Conservation (phyloP, 2,113 vertebrate species). For the Saccopteryx bilineata region DNA sequence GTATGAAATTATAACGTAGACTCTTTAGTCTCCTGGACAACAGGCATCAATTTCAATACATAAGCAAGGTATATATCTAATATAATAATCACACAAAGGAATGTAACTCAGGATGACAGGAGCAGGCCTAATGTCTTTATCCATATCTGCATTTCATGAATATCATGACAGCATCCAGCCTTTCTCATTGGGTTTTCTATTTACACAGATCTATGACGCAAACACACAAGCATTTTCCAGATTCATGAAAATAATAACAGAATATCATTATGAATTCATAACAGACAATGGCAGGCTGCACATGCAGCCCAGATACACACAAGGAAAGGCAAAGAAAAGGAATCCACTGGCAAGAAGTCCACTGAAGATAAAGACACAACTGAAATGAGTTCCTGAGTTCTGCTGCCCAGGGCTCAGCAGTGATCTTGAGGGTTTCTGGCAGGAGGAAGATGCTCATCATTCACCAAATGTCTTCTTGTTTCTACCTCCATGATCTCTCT, state of each 20-base stretch:
- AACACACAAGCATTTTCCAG: not conserved
- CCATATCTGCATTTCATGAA: not conserved
- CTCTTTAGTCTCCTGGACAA: not conserved
- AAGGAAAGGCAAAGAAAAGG: not conserved
- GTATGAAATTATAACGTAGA: not conserved
- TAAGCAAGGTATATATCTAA: not conserved
- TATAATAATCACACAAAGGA: not conserved
- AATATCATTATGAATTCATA: not conserved
- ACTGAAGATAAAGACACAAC: not conserved
- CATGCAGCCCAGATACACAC: not conserved
- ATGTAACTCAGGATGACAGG: not conserved
- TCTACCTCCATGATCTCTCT: not conserved
- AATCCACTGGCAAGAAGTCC: not conserved
- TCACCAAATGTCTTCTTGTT: not conserved
- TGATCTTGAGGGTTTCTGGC: not conserved
- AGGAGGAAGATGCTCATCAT: not conserved
- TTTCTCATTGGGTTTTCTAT: not conserved
- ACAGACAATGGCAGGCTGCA: not conserved
- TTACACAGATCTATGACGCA: not conserved
- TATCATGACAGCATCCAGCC: not conserved
- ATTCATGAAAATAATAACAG: constrained; percentile 3
- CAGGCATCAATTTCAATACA: not conserved
- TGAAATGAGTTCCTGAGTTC: not conserved
- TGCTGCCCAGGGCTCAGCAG: not conserved
- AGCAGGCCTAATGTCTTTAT: not conserved